Evolutionary conservation across 1,140 invertebrate genomes (phyloP).

Genomic region (Lasioglossum albipes): DNA sequence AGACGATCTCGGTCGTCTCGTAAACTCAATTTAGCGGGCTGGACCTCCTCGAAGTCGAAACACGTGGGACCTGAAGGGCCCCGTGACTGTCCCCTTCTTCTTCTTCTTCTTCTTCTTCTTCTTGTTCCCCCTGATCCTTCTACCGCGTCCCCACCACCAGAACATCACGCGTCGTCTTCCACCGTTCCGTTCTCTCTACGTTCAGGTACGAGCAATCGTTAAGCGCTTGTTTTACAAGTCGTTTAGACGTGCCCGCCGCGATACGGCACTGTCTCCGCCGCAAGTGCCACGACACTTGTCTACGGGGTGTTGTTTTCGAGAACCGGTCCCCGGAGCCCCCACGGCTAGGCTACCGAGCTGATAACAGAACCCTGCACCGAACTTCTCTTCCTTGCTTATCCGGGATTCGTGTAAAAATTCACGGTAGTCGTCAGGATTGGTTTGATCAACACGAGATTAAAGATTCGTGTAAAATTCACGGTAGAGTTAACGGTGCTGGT

Average conservation of each 20-base stretch:
- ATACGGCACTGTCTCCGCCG: conserved; percentile 69
- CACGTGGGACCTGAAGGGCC: conserved; percentile 53
- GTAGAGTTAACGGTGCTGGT: too few species aligned
- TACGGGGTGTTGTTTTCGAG: conserved; percentile 70
- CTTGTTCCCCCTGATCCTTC: neutral
- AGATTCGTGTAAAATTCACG: too few species aligned
- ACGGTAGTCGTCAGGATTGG: too few species aligned
- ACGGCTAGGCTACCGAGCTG: conserved; percentile 60
- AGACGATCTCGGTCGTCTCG: conserved; percentile 63
- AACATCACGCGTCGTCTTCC: neutral
- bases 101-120: neutral
- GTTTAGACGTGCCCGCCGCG: conserved; percentile 73
- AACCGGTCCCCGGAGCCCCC: conserved; percentile 57
- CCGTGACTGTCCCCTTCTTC: too few species aligned
- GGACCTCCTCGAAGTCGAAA: conserved; percentile 73
- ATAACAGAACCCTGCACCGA: conserved; percentile 49
- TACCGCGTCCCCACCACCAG: conserved; percentile 8
- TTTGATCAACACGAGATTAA: too few species aligned
- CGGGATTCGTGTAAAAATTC: neutral
- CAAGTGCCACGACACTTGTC: conserved; percentile 66
- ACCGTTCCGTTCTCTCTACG: conserved; percentile 18
- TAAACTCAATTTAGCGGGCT: conserved; percentile 76
- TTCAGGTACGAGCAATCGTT: conserved; percentile 73
- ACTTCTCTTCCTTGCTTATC: neutral
- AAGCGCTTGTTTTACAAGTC: conserved; percentile 80